A percentile compares a stretch with the other conserved stretches of the same genome.
These are phyloP conservation scores for Lithophane ornitopus DNA, from an alignment of 2,888 invertebrate species.

Conservation along the genomic window DNA sequence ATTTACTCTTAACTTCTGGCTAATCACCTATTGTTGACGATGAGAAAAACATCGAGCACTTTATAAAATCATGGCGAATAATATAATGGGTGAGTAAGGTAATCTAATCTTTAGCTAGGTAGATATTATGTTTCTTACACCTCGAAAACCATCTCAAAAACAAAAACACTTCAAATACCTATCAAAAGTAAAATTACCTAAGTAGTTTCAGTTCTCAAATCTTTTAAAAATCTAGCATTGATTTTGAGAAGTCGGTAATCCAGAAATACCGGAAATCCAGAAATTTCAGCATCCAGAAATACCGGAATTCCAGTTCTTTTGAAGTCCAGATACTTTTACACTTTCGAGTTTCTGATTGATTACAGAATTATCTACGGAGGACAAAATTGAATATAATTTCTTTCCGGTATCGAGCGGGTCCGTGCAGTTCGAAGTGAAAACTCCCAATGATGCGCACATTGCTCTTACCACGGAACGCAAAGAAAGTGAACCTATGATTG, in stretches of 20 bases:
- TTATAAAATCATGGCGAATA: not conserved
- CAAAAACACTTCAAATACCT: too few species aligned
- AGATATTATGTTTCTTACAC: not conserved
- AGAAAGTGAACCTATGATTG: constrained; percentile 95
- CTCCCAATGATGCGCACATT: constrained; percentile 96
- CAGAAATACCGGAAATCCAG: not conserved
- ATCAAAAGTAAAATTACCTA: too few species aligned
- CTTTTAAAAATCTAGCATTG: not conserved
- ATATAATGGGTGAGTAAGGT: constrained; percentile 1
- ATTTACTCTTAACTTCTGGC: not conserved
- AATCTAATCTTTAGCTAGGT: not conserved
- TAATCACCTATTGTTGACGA: not conserved
- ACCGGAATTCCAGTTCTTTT: too few species aligned
- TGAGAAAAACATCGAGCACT: not conserved
- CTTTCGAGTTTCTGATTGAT: constrained; percentile 43
- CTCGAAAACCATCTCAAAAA: too few species aligned
- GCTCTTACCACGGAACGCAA: constrained; percentile 93
- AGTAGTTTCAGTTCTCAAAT: not conserved
- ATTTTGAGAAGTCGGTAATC: not conserved
- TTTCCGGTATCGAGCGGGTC: constrained; percentile 93
- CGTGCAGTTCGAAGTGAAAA: constrained; percentile 94
- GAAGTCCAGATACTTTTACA: not conserved
- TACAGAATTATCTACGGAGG: constrained; percentile 94
- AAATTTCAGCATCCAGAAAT: not conserved
- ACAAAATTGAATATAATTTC: constrained; percentile 94